Evolutionary conservation across 2,113 vertebrate genomes (phyloP).

Genomic region (Aegotheles bennettii): DNA sequence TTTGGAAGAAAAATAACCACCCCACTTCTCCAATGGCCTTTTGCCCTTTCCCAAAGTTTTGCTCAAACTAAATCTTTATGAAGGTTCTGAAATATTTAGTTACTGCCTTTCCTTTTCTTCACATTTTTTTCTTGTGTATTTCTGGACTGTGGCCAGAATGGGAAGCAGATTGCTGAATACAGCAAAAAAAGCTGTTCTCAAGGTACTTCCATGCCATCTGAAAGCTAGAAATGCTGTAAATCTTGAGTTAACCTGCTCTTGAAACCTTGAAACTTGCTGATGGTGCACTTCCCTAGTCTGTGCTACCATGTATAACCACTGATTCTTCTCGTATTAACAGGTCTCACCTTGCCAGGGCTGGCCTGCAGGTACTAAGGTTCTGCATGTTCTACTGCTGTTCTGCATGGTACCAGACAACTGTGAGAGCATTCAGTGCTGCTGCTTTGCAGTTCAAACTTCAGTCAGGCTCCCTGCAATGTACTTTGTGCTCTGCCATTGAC

Average conservation of each 20-base stretch:
- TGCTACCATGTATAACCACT: neutral
- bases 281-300: neutral
- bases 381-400: neutral
- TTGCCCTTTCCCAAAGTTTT: slow-evolving; percentile 11
- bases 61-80: slow-evolving; percentile 6
- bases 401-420: neutral
- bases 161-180: slow-evolving; percentile 47
- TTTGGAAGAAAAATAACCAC: neutral
- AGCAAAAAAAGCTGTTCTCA: slow-evolving; percentile 48
- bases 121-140: neutral
- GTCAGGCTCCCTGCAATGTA: neutral
- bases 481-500: neutral
- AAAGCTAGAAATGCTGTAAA: slow-evolving; percentile 50
- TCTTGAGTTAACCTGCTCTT: slow-evolving; percentile 29
- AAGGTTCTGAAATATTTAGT: slow-evolving; percentile 53
- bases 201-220: slow-evolving; percentile 29
- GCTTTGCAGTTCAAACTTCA: neutral
- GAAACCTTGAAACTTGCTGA: slow-evolving; percentile 56
- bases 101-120: neutral
- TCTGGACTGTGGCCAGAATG: slow-evolving; percentile 36
- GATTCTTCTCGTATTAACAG: neutral
- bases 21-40: neutral
- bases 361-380: neutral
- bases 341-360: neutral
- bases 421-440: neutral